Conservation (phyloP, 2,888 invertebrate species). For the Acheta domesticus region DNA sequence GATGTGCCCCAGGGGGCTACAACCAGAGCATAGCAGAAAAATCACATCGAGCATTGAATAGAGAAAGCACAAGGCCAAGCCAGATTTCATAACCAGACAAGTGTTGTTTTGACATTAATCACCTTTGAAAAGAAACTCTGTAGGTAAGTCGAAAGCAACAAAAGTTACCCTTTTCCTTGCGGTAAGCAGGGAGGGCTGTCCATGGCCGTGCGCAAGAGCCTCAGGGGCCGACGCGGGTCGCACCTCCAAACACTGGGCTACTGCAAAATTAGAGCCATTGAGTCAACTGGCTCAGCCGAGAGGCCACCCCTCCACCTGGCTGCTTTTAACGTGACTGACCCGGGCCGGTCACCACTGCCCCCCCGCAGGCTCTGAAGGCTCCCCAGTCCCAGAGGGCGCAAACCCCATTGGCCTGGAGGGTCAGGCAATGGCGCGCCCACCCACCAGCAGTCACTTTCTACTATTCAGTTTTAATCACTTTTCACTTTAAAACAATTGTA, state of each 20-base stretch:
- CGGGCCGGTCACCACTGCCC: slow-evolving; percentile 11
- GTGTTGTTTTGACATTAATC: not conserved
- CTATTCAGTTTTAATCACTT: not conserved
- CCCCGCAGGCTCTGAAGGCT: not conserved
- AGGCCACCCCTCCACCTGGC: slow-evolving; percentile 8
- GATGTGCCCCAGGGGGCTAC: slow-evolving; percentile 3
- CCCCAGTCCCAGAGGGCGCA: not conserved
- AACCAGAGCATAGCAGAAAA: slow-evolving; percentile 9
- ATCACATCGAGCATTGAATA: slow-evolving; percentile 18
- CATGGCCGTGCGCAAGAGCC: not conserved
- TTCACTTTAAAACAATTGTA: too few relatives aligned
- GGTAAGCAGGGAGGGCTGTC: not conserved
- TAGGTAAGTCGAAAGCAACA: slow-evolving; percentile 1
- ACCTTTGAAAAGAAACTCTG: not conserved
- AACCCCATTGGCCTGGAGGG: slow-evolving; percentile 2
- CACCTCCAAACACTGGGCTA: slow-evolving; percentile 4
- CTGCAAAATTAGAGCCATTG: slow-evolving; percentile 28
- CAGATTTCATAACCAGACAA: not conserved
- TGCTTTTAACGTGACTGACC: not conserved
- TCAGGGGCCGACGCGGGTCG: not conserved
- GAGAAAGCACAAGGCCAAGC: not conserved
- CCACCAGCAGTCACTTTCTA: not conserved
- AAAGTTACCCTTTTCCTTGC: slow-evolving; percentile 18
- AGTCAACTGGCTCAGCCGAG: slow-evolving; percentile 25
- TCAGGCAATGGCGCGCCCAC: slow-evolving; percentile 1